phyloP scores from a whole-genome alignment of 1,140 invertebrate genomes.

The Caenorhabditis briggsae region DNA sequence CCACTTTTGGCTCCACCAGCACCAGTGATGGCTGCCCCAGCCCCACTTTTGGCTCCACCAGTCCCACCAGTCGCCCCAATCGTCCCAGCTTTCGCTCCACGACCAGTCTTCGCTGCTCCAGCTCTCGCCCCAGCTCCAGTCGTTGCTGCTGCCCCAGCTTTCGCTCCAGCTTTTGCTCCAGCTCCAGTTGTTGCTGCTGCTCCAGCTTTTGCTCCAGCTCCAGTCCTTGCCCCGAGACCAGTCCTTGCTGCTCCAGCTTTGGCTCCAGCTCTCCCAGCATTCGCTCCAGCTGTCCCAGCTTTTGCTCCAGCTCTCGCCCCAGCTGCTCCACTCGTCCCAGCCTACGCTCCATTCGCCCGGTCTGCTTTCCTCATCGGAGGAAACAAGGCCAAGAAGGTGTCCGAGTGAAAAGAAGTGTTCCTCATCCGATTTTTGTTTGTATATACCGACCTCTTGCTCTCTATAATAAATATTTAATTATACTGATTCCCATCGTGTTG shows the following conservation, averaged over 20 bases:
- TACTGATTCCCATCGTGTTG: background rate
- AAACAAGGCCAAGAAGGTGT: constrained; percentile 63
- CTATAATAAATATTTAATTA: constrained; percentile 51
- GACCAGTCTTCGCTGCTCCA: constrained; percentile 23
- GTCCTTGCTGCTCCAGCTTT: constrained; percentile 57
- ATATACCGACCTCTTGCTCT: constrained; percentile 21
- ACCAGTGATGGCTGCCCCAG: constrained; percentile 41
- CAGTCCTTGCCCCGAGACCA: constrained; percentile 48
- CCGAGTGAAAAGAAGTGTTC: constrained; percentile 46
- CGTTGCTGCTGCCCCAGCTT: constrained; percentile 25
- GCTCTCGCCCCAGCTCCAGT: background rate
- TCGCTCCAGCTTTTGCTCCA: constrained; percentile 12
- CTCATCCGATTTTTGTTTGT: constrained; percentile 37
- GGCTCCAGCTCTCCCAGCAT: constrained; percentile 14
- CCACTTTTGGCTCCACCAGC: constrained; percentile 60
- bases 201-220: constrained; percentile 18
- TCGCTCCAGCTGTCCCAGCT: constrained; percentile 54
- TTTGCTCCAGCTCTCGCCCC: constrained; percentile 50
- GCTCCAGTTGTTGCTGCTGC: constrained; percentile 46
- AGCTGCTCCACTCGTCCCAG: constrained; percentile 62
- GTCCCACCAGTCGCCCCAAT: constrained; percentile 50
- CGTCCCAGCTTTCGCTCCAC: constrained; percentile 13
- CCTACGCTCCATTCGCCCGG: constrained; percentile 66
- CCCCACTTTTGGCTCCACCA: constrained; percentile 42
- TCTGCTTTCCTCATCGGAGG: constrained; percentile 64